A percentile compares a stretch with the other conserved stretches of the same genome.
These are phyloP conservation scores for Nixonia krombeini DNA, from an alignment of 1,140 invertebrate genomes.

Conservation along the genomic window DNA sequence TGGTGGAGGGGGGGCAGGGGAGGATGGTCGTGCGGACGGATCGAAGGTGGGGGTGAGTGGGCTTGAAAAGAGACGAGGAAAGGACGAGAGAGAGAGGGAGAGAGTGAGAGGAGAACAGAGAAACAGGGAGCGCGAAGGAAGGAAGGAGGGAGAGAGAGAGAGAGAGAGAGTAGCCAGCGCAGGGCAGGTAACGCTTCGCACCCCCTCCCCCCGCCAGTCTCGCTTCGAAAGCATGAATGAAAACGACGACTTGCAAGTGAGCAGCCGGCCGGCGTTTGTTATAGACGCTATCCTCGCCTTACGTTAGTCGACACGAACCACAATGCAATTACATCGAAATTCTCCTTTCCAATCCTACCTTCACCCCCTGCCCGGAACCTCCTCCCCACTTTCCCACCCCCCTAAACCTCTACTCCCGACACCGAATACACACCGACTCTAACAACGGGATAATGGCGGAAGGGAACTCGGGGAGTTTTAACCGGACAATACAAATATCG, in stretches of 20 bases:
- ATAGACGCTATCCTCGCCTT: constrained; percentile 9
- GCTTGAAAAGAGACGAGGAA: no score
- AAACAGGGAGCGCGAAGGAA: no score
- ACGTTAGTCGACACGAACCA: constrained; percentile 20
- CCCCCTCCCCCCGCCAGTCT: background rate
- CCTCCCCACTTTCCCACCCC: no score
- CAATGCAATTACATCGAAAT: constrained; percentile 20
- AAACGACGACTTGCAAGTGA: constrained; percentile 43
- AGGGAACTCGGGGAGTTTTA: no score
- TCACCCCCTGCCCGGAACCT: no score
- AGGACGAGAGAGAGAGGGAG: no score
- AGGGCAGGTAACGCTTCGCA: background rate
- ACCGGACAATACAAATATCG: no score
- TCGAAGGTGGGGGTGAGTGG: background rate
- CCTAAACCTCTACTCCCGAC: no score
- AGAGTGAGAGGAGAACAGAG: no score
- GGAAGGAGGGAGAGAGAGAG: background rate
- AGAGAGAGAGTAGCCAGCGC: background rate
- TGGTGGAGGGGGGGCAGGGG: background rate
- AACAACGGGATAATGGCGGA: no score
- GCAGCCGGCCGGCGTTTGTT: constrained; percentile 44
- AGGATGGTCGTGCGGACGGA: background rate
- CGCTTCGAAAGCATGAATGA: constrained; percentile 69
- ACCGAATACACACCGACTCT: no score
- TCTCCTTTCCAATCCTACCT: constrained; percentile 10